Conservation (phyloP, 2,888 invertebrate species). For the Microctonus aethiopoides region DNA sequence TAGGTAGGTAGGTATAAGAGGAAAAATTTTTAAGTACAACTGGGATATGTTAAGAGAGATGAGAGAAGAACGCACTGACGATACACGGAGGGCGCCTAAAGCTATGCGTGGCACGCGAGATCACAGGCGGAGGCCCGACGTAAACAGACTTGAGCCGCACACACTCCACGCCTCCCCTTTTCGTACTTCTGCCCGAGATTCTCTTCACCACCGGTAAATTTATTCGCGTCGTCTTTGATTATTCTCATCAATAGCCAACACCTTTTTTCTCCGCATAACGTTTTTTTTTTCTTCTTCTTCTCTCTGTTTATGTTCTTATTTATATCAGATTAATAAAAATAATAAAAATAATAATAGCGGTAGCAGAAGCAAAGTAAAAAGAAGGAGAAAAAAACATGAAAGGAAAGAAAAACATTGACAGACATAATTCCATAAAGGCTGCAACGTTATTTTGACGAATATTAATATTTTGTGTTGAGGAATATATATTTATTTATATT, state of each 20-base stretch:
- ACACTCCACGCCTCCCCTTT: conserved; percentile 45
- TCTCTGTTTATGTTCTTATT: not conserved
- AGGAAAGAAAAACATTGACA: not conserved
- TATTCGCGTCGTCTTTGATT: conserved; percentile 8
- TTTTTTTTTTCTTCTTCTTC: not conserved
- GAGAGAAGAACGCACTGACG: conserved; percentile 34
- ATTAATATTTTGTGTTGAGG: not conserved
- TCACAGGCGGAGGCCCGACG: conserved; percentile 50
- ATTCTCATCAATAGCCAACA: not conserved
- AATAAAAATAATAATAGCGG: not conserved
- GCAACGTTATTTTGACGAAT: no score
- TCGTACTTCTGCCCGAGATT: conserved; percentile 14
- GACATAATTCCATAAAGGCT: not conserved
- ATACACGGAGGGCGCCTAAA: conserved; percentile 38
- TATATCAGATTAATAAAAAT: not conserved
- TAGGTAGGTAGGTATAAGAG: not conserved
- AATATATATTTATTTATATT: no score
- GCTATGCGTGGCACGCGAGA: conserved; percentile 50
- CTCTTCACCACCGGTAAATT: conserved; percentile 6
- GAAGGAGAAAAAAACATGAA: no score
- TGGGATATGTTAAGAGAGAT: conserved; percentile 24
- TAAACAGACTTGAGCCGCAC: conserved; percentile 51
- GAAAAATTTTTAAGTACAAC: conserved; percentile 25
- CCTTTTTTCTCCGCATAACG: not conserved
- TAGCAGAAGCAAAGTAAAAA: no score